Percentiles rank a stretch among this genome's conserved stretches.
Evolutionary conservation across 2,113 vertebrate species (phyloP).

Genomic region (Capreolus pygargus): DNA sequence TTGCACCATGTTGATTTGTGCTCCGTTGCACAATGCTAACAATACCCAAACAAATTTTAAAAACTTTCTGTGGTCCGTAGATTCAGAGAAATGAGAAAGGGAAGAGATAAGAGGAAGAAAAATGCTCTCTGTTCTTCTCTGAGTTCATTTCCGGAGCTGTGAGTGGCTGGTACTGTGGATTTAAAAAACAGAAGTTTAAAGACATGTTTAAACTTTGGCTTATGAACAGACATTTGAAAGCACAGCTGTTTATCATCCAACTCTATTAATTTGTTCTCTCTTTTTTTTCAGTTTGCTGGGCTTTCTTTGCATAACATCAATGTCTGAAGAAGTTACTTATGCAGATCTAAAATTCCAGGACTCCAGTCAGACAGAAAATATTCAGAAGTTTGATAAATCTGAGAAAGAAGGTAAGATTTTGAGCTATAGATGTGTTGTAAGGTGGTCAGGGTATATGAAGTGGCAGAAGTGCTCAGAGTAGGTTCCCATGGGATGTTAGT

Average conservation of each 20-base stretch:
- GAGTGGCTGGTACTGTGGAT: background rate
- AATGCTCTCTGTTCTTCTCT: background rate
- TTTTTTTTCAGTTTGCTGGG: background rate
- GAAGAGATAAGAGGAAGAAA: constrained; percentile 44
- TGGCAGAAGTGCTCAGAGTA: background rate
- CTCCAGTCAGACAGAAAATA: background rate
- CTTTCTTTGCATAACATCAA: constrained; percentile 10
- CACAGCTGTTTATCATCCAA: background rate
- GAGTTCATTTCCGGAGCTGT: background rate
- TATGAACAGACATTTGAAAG: background rate
- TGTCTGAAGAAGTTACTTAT: constrained; percentile 68
- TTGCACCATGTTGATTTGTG: background rate
- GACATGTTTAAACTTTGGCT: background rate
- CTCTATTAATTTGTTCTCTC: background rate
- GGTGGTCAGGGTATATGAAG: background rate
- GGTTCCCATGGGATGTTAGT: background rate
- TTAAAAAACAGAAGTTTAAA: background rate
- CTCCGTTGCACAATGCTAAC: background rate
- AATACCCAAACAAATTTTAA: background rate
- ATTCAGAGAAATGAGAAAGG: background rate
- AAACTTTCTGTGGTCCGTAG: background rate
- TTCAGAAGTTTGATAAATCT: background rate
- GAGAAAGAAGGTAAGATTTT: constrained; percentile 60
- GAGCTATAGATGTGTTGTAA: background rate
- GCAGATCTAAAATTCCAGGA: constrained; percentile 55